Base-by-base conservation (phyloP, 2,797 vertebrate genomes). In the Masticophis lateralis region DNA sequence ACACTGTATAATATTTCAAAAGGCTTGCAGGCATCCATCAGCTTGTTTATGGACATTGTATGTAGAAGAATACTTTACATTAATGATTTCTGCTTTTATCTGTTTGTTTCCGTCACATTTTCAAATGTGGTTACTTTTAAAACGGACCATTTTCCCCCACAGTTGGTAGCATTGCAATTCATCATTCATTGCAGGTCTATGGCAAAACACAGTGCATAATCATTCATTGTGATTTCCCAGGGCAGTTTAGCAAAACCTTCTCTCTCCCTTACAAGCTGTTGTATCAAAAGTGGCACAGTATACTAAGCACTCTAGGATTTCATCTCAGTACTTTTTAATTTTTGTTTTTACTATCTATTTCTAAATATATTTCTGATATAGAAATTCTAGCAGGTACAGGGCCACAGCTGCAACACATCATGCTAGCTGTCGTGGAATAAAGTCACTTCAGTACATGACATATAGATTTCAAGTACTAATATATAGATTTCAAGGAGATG, bases 381-480 rank as follows among this genome's bases (percentile, higher is more conserved):
- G 93, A 94, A 94, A 95, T 93, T 92, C 16, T 7, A 96, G 92
- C 91, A 94, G 87, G 93, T 93, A 95, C 63, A 95, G 95, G 95
- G 93, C 86, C 86, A 92, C 93, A 74, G 88, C 90, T 96, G 97
- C 2, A 37, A 37, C 37, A 37, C 37, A 37, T 37, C 37, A 37
- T 1, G 92, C 93, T 94, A 53, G 66, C 93, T 92, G 92, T 96
- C 97, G 96, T 96, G 91, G 94, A 92, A 63, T 94, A 96, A 93
- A 95, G 92, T 96, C 92, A 93, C 95, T 97, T 97, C 94, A 96
- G 96, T 95, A 90, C 91, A 92, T 94, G 16, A 20, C 6, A 37
- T 74, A 74, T 37, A 16, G 69, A 37, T 37, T 74, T 7, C 7
- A 96, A 95, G 97, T 96, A 97, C 66, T 37, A 7, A 37, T 2